Evolutionary conservation across 2,888 invertebrate species (phyloP), one percentile per base, ranked within the genome.

Genomic region (Agapostemon virescens): DNA sequence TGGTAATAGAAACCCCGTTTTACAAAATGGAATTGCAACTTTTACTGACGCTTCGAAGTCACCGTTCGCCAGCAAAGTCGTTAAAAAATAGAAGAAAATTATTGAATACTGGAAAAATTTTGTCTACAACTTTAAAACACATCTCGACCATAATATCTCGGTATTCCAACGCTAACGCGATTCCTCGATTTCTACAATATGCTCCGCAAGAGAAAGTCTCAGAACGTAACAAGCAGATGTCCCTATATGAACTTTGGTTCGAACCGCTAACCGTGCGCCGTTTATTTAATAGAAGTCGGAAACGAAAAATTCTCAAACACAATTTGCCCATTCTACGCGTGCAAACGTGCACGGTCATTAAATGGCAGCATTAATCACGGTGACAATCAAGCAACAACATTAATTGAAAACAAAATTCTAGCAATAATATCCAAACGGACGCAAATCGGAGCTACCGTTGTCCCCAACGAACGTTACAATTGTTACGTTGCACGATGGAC

Each of bases 221-320:
- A 9, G 20, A 9, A 61, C 30, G 58, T 61, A 61, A 61, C 58
- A 20, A 17, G 58, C 58, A 61, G 58, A 61, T 61, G 58, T 61
- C 58, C 33, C 58, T 33, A 61, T 30, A 61, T 61, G 58, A 30
- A 61, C 33, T 61, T 33, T 61, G 30, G 9, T 61, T 20, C 58
- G 6, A 17, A 33, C 20, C 3, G 7, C 9, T 17, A 17, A 20
- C 30, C n/a, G n/a, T n/a, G 9, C 36, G 63, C 63, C 13, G 7
- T 36, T n/a, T 36, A 63, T 33, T 63, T n/a, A n/a, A 63, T 36
- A 11, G 9, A n/a, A 20, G n/a, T 20, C n/a, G 2, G 5, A n/a
- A 13, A 63, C 20, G n/a, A 36, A 36, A 3, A 45, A 30, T 67
- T 11, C 26, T 42, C 11, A 9, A 20, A 20, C 6, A 30, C 30